Percentiles rank a stretch among this genome's conserved stretches.
Evolutionary conservation across 2,888 invertebrate species (phyloP).

Genomic region (Apantesis nais): DNA sequence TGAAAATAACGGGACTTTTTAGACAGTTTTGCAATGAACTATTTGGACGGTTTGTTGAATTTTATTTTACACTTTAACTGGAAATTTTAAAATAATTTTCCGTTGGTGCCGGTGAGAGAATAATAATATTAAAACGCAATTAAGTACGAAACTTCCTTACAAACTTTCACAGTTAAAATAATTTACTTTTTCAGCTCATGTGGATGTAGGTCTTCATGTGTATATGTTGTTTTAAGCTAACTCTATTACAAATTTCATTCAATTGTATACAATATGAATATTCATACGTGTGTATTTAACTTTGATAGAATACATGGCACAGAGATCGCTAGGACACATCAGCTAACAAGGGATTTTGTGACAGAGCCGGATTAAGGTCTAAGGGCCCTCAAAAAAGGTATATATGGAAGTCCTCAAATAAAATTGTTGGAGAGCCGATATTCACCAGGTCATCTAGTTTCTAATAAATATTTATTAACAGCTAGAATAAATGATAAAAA

Average conservation of each 20-base stretch:
- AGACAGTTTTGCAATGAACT: constrained; percentile 25
- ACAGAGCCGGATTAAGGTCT: neutral
- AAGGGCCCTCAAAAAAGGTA: neutral
- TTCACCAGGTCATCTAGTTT: neutral
- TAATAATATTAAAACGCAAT: neutral
- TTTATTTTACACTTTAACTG: neutral
- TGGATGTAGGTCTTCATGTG: neutral
- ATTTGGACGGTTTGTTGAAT: neutral
- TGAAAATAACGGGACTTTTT: constrained; percentile 27
- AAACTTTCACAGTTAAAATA: neutral
- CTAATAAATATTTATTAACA: constrained; percentile 26
- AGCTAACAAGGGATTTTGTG: constrained; percentile 1
- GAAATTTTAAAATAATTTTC: neutral
- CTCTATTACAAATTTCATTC: neutral
- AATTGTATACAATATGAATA: neutral
- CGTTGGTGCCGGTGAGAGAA: neutral
- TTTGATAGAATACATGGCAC: neutral
- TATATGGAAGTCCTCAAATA: neutral
- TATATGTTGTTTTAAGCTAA: neutral
- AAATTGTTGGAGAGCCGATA: neutral
- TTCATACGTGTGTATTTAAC: neutral
- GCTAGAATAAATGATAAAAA: constrained; percentile 17
- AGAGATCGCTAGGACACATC: neutral
- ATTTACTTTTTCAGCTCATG: neutral
- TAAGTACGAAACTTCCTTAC: neutral